These are phyloP conservation scores for Conomelus anceps DNA, from an alignment of 2,888 invertebrate genomes.

Conservation along the genomic window DNA sequence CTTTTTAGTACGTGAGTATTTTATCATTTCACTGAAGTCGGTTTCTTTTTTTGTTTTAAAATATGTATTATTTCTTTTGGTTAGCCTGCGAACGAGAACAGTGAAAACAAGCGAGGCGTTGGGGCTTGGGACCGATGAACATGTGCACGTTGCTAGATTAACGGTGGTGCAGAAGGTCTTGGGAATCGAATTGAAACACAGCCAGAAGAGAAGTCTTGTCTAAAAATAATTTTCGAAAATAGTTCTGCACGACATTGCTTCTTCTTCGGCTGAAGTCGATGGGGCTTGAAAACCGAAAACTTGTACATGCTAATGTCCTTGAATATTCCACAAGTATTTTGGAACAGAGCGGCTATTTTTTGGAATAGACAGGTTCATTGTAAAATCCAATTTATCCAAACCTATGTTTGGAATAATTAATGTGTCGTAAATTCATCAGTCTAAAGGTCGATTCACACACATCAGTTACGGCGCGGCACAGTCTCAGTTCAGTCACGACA, in stretches of 20 bases:
- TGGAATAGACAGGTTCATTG: neutral
- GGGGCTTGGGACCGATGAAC: neutral
- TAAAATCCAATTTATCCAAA: neutral
- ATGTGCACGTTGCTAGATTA: neutral
- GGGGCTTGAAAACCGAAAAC: neutral
- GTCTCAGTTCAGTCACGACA: too few species aligned
- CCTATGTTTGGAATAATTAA: neutral
- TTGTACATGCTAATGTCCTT: neutral
- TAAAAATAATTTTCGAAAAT: neutral
- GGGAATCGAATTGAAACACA: neutral
- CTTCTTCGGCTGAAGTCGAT: neutral
- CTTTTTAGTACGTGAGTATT: too few species aligned
- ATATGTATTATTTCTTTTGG: neutral
- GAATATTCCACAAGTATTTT: neutral
- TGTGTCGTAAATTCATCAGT: too few species aligned
- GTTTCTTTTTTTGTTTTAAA: too few species aligned
- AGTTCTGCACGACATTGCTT: neutral
- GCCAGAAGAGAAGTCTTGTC: neutral
- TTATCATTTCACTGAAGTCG: too few species aligned
- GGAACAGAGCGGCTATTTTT: neutral
- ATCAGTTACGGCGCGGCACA: too few species aligned
- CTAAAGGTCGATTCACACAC: too few species aligned
- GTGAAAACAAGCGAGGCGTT: neutral
- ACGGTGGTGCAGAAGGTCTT: neutral
- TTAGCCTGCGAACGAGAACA: neutral